Percentiles rank a stretch among this genome's conserved stretches.
Evolutionary conservation across 2,797 vertebrate genomes (phyloP).

Genomic region (Bradypodion ventrale): DNA sequence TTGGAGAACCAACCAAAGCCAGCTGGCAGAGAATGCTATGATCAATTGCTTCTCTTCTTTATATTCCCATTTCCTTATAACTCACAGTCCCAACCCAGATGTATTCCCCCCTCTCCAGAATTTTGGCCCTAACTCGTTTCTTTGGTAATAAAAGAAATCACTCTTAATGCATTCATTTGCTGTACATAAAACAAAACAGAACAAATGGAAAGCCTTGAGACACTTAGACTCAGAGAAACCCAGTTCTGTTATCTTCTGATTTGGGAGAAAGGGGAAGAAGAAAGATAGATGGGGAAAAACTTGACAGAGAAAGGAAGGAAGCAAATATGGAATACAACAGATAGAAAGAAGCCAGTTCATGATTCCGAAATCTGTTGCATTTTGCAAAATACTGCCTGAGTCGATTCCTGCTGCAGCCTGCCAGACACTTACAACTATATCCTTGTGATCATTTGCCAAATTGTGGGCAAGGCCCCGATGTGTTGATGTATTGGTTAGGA

Average conservation of each 20-base stretch:
- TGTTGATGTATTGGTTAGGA: slow-evolving; percentile 53
- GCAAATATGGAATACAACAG: slow-evolving; percentile 8
- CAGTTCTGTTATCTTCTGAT: slow-evolving; percentile 16
- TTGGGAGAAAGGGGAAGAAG: background rate
- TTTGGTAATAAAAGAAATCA: slow-evolving; percentile 29
- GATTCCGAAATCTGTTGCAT: slow-evolving; percentile 20
- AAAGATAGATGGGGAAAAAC: background rate
- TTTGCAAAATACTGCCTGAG: slow-evolving; percentile 46
- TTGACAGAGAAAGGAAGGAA: background rate
- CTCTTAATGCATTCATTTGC: background rate
- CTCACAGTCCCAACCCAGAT: background rate
- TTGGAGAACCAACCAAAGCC: background rate
- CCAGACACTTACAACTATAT: slow-evolving; percentile 63
- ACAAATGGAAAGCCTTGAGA: background rate
- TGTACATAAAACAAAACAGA: background rate
- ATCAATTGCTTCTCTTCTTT: slow-evolving; percentile 18
- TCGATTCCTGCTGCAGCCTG: slow-evolving; percentile 46
- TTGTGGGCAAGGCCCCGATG: slow-evolving; percentile 66
- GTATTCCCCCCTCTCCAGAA: slow-evolving; percentile 31
- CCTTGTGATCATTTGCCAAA: slow-evolving; percentile 72
- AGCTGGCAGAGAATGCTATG: slow-evolving; percentile 12
- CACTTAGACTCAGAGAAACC: slow-evolving; percentile 7
- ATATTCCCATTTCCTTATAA: background rate
- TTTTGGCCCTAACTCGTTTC: slow-evolving; percentile 34
- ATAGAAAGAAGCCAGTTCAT: background rate